phyloP scores from a whole-genome alignment of 2,888 invertebrate genomes.

The Pardosa pseudoannulata region DNA sequence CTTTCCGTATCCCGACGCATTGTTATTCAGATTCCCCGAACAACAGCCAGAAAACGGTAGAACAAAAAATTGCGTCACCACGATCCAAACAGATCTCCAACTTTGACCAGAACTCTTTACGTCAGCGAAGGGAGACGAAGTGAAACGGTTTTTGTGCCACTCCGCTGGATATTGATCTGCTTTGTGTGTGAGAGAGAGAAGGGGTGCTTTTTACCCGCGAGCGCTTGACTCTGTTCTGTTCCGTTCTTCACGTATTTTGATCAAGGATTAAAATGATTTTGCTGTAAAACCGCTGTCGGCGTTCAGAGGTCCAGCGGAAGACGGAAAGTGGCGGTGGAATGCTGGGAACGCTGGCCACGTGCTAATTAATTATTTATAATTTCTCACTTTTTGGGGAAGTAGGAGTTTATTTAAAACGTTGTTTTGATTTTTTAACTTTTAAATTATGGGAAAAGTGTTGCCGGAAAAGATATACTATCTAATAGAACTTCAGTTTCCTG shows the following conservation, averaged over 20 bases:
- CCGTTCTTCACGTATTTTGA: neutral
- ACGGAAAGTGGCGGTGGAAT: too few species aligned
- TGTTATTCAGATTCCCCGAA: too few species aligned
- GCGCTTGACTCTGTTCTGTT: neutral
- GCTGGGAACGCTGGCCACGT: neutral
- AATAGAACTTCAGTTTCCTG: too few species aligned
- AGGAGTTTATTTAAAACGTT: too few species aligned
- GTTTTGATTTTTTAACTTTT: too few species aligned
- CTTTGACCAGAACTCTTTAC: conserved; percentile 39
- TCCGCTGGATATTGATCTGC: conserved; percentile 39
- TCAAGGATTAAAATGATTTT: neutral
- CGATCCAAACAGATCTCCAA: neutral
- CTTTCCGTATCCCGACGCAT: too few species aligned
- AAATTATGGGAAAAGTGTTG: too few species aligned
- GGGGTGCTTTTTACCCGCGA: neutral
- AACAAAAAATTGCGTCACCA: neutral
- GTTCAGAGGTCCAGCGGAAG: neutral
- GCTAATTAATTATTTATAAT: too few species aligned
- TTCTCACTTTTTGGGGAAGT: too few species aligned
- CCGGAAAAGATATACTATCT: too few species aligned
- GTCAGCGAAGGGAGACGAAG: conserved; percentile 40
- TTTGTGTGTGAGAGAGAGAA: neutral
- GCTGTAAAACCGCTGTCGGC: neutral
- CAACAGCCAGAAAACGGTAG: neutral
- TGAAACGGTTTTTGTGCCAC: conserved; percentile 50